Percentiles rank a stretch among this genome's conserved stretches.
Conservation (phyloP, 2,113 vertebrate genomes). For the Corydoras maculifer region DNA sequence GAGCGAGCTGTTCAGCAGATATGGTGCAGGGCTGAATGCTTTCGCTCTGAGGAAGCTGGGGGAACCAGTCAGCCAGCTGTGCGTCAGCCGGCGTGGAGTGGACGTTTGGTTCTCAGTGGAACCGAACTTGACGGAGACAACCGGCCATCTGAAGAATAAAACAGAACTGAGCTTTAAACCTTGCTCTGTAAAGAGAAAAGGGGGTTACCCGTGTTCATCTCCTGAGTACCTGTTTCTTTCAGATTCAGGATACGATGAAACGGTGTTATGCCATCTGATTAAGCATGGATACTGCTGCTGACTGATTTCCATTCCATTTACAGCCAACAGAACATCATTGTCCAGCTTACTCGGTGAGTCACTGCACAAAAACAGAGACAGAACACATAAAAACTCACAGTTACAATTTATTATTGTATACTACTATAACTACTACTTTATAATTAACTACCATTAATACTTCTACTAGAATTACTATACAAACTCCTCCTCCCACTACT, state of each 20-base stretch:
- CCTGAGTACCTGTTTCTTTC: conserved; percentile 79
- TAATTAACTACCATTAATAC: too few species aligned
- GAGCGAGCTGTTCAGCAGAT: neutral
- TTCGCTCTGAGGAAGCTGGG: neutral
- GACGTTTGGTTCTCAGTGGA: neutral
- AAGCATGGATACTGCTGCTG: conserved; percentile 67
- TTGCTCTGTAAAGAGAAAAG: too few species aligned
- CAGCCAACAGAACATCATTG: conserved; percentile 74
- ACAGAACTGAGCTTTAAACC: neutral
- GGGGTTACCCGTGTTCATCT: neutral
- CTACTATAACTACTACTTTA: too few species aligned
- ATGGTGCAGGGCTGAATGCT: neutral
- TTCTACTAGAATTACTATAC: too few species aligned
- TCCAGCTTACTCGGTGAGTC: conserved; percentile 82
- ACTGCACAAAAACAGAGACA: conserved; percentile 51
- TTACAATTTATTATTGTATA: too few species aligned
- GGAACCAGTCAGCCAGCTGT: neutral
- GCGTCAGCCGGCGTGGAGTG: neutral
- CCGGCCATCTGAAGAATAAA: conserved; percentile 20
- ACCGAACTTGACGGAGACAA: neutral
- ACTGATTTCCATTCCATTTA: conserved; percentile 68
- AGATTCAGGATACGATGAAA: conserved; percentile 67
- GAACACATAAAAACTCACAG: neutral
- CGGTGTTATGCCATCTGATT: conserved; percentile 69
- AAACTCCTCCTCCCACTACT: too few species aligned